phyloP scores from a whole-genome alignment of 2,888 invertebrate genomes.

The Caenorhabditis sp. region DNA sequence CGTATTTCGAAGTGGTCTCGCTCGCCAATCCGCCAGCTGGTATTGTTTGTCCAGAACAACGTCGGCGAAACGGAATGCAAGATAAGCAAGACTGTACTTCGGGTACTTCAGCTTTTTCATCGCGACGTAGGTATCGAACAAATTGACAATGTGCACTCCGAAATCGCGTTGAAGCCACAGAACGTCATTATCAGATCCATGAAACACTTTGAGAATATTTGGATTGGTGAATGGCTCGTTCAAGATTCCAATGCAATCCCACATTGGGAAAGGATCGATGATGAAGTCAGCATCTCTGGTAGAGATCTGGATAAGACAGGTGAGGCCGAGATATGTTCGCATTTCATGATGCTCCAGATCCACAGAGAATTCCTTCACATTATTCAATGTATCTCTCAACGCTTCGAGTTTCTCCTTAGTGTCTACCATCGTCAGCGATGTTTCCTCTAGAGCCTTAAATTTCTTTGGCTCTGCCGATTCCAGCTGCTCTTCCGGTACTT shows the following conservation, averaged over 20 bases:
- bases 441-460: conserved; percentile 86
- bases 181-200: conserved; percentile 93
- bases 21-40: conserved; percentile 95
- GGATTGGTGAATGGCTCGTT: conserved; percentile 93
- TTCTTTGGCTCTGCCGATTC: conserved; percentile 74
- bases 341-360: conserved; percentile 95
- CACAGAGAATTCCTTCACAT: conserved; percentile 90
- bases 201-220: conserved; percentile 93
- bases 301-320: conserved; percentile 96
- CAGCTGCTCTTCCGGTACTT: conserved; percentile 68
- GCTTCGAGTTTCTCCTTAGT: conserved; percentile 87
- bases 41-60: conserved; percentile 92
- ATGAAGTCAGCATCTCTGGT: conserved; percentile 90
- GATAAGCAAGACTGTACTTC: conserved; percentile 86
- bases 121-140: conserved; percentile 91
- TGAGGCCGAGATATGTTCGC: conserved; percentile 93
- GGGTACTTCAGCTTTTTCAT: conserved; percentile 73
- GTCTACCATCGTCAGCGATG: conserved; percentile 88
- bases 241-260: conserved; percentile 90
- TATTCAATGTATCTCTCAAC: conserved; percentile 88
- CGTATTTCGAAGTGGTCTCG: conserved; percentile 90
- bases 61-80: conserved; percentile 85
- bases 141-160: conserved; percentile 94
- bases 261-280: conserved; percentile 91
- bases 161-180: conserved; percentile 97